phyloP scores from a whole-genome alignment of 2,797 vertebrate species.

The Macropus fuliginosus region DNA sequence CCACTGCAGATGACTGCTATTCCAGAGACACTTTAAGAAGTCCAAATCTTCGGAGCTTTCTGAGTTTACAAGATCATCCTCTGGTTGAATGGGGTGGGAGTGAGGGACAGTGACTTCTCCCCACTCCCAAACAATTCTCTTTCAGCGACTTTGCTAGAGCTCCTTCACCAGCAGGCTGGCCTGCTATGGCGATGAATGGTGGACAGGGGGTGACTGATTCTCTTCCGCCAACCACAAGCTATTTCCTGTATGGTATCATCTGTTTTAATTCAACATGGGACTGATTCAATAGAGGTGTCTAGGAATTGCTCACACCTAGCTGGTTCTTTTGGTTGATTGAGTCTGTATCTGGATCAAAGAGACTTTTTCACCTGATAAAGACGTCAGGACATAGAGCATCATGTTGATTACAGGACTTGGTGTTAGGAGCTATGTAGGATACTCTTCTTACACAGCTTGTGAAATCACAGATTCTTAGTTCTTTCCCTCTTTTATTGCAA shows the following conservation, averaged over 20 bases:
- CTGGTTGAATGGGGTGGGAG: background rate
- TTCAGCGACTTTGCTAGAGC: background rate
- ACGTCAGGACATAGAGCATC: background rate
- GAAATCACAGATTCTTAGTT: background rate
- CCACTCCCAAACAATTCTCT: background rate
- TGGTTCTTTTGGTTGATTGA: background rate
- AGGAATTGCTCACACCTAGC: background rate
- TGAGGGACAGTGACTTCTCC: too few species aligned
- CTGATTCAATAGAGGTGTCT: background rate
- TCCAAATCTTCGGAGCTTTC: too few species aligned
- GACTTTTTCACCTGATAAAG: background rate
- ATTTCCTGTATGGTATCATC: background rate
- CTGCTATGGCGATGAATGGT: background rate
- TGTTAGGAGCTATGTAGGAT: background rate
- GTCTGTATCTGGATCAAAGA: background rate
- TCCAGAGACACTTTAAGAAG: too few species aligned
- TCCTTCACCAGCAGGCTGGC: background rate
- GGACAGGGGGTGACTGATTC: background rate
- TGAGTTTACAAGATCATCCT: too few species aligned
- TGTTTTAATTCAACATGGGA: background rate
- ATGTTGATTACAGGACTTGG: background rate
- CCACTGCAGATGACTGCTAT: too few species aligned
- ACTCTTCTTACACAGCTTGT: background rate
- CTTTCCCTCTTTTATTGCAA: background rate
- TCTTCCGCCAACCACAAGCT: background rate